phyloP scores from a whole-genome alignment of 2,888 invertebrate genomes.

The Ophion obscuratus region DNA sequence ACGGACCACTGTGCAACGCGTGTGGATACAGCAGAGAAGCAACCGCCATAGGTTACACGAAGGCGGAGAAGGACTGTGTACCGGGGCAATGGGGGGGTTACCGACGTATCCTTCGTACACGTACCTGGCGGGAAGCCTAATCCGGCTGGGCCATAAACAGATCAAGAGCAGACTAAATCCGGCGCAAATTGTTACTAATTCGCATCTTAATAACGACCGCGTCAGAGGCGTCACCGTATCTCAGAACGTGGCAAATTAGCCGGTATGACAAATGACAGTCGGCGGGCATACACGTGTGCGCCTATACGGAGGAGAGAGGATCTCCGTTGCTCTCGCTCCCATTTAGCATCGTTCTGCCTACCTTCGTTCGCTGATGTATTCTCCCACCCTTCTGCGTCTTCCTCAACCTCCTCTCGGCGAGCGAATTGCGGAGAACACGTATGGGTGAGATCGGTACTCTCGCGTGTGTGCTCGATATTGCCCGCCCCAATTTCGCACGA shows the following conservation, averaged over 20 bases:
- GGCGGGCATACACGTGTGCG: slow-evolving; percentile 73
- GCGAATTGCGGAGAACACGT: slow-evolving; percentile 55
- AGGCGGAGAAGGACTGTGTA: slow-evolving; percentile 59
- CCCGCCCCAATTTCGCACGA: slow-evolving; percentile 53
- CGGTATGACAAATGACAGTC: slow-evolving; percentile 83
- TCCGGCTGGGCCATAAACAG: slow-evolving; percentile 83
- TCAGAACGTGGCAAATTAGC: slow-evolving; percentile 84
- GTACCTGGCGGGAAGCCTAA: slow-evolving; percentile 77
- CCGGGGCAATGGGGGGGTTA: slow-evolving; percentile 37
- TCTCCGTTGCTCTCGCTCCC: slow-evolving; percentile 50
- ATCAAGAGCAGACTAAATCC: slow-evolving; percentile 83
- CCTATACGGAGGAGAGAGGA: slow-evolving; percentile 48
- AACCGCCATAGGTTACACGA: slow-evolving; percentile 46
- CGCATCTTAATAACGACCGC: slow-evolving; percentile 84
- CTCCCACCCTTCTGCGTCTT: slow-evolving; percentile 58
- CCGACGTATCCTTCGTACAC: slow-evolving; percentile 78
- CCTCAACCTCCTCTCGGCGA: slow-evolving; percentile 55
- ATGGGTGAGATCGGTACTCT: slow-evolving; percentile 40
- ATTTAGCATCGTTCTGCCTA: slow-evolving; percentile 54
- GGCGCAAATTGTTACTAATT: slow-evolving; percentile 84
- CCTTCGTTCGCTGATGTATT: slow-evolving; percentile 60
- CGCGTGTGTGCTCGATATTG: slow-evolving; percentile 43
- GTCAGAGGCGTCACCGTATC: slow-evolving; percentile 84
- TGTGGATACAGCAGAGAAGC: slow-evolving; percentile 27
- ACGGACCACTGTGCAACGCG: slow-evolving; percentile 34